These are phyloP conservation scores for Stenodema calcarata DNA, from an alignment of 2,888 invertebrate genomes.

Conservation along the genomic window DNA sequence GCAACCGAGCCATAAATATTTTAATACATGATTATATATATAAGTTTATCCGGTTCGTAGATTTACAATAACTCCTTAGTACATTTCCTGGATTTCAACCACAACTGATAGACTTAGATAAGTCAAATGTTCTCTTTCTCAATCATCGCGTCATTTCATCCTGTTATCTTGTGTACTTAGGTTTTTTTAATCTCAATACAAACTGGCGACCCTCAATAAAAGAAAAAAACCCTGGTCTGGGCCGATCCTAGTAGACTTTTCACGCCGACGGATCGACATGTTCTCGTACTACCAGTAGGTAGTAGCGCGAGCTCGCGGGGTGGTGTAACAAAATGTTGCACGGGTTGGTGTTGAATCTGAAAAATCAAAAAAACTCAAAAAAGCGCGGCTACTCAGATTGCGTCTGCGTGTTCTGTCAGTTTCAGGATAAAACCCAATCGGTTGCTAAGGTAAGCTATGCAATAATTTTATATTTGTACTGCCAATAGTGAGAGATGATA, in stretches of 20 bases:
- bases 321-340: background rate
- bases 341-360: constrained; percentile 24
- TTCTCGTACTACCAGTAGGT: background rate
- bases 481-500: too few relatives aligned
- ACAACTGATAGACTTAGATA: background rate
- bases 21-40: too few relatives aligned
- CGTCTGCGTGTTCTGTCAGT: constrained; percentile 32
- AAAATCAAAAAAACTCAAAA: background rate
- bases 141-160: background rate
- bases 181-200: background rate
- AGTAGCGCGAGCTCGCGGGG: background rate
- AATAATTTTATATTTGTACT: too few relatives aligned
- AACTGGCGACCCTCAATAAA: background rate
- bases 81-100: background rate
- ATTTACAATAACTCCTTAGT: too few relatives aligned
- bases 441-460: background rate
- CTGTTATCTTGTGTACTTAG: background rate
- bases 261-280: background rate
- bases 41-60: too few relatives aligned
- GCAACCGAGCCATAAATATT: too few relatives aligned
- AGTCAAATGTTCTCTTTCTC: background rate
- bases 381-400: constrained; percentile 18
- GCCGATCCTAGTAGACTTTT: background rate
- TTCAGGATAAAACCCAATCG: background rate
- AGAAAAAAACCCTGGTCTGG: background rate